Base-by-base conservation (phyloP, 2,888 invertebrate species). In the Drosophila infuscata region DNA sequence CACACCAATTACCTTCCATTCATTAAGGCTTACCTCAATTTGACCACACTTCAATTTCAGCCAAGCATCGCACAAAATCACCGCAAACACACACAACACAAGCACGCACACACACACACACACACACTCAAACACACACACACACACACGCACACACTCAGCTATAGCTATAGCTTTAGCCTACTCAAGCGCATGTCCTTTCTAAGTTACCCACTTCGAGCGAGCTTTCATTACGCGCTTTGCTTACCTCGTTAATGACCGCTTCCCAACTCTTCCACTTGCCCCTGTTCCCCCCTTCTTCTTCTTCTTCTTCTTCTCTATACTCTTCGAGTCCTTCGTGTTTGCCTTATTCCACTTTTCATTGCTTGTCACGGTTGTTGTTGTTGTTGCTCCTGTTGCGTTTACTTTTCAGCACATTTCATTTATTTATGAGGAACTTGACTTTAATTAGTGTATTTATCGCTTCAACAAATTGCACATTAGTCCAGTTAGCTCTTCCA, bases 391-490 rank as follows among this genome's bases (percentile, higher is more conserved):
- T 46, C 12, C 41, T 71, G 64, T 69, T 76, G 60, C 53, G 58
- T 58, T 66, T 29, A 58, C 74, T 70, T 84, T 84, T 72, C 65
- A 76, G 63, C 80, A 74, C 82, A 84, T 81, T 88, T 79, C 74
- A 83, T 85, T 90, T 90, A 87, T 86, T 85, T 85, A 83, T 83
- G 83, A 88, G 86, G 43, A 88, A 83, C 81, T 90, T 81, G 84
- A 83, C 79, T 90, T 87, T 88, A 90, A 90, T 87, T 87, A 90
- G 90, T 90, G 83, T 90, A 88, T 90, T 87, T 87, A 87, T 88
- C 89, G 86, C 90, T 79, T 72, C 86, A 90, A 87, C 86, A 83
- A 87, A 64, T 86, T 70, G 79, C 72, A 88, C 75, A 89, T 76
- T 82, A 89, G 81, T 85, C 80, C 56, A 63, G 72, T 67, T 60